Evolutionary conservation across 2,797 vertebrate species (phyloP).

Genomic region (Heliangelus exortis): DNA sequence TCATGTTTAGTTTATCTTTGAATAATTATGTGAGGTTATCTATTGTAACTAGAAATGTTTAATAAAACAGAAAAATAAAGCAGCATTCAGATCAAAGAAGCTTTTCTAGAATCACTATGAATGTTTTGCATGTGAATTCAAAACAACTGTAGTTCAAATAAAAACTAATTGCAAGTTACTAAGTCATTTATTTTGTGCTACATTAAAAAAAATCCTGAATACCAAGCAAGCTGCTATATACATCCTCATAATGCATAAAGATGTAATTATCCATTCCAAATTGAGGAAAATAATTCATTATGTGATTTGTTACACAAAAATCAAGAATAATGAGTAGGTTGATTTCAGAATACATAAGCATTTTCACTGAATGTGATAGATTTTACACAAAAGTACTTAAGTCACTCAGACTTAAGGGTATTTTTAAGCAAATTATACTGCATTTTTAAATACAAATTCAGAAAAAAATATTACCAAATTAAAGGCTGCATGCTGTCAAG

Average conservation of each 20-base stretch:
- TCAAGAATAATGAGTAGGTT: not conserved
- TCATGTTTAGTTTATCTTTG: conserved; percentile 20
- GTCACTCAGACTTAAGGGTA: not conserved
- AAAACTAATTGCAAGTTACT: not conserved
- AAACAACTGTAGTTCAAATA: not conserved
- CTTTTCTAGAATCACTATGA: conserved; percentile 5
- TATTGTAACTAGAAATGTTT: not conserved
- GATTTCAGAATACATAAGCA: not conserved
- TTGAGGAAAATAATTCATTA: not conserved
- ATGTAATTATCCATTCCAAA: not conserved
- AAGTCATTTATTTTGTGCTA: not conserved
- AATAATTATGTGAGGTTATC: not conserved
- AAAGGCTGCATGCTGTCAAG: not conserved
- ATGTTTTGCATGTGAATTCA: not conserved
- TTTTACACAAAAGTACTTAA: not conserved
- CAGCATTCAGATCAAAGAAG: not conserved
- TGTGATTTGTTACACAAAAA: not conserved
- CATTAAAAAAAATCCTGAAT: not conserved
- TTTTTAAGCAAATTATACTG: not conserved
- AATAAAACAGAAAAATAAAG: conserved; percentile 36
- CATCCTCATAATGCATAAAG: not conserved
- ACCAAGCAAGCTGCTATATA: not conserved
- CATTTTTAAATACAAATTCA: not conserved
- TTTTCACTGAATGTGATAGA: not conserved
- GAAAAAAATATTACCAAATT: not conserved